A percentile compares a stretch with the other conserved stretches of the same genome.
Evolutionary conservation across 2,888 invertebrate species (phyloP).

Genomic region (Alviniconcha strummeri): DNA sequence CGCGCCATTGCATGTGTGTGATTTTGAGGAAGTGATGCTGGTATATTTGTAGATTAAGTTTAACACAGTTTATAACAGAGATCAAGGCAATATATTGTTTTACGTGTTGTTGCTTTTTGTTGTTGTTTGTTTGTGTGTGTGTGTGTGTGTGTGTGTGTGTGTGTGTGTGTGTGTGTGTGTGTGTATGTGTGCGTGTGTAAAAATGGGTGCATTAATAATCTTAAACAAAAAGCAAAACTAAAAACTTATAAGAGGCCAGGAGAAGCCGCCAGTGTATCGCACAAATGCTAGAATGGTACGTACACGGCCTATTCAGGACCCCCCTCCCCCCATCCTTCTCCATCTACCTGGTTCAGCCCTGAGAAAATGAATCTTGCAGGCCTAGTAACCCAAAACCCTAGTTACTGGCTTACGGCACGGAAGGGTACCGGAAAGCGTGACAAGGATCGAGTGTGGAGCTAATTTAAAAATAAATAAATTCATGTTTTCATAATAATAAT

Average conservation of each 20-base stretch:
- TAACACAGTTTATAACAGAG: background rate
- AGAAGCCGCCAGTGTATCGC: background rate
- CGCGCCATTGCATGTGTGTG: background rate
- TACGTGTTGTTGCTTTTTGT: background rate
- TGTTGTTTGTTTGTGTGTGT: background rate
- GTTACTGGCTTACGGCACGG: too few species aligned
- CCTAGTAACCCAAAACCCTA: too few species aligned
- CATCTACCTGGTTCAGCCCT: too few species aligned
- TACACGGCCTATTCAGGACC: too few species aligned
- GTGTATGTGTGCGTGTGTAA: background rate
- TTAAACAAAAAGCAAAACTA: background rate
- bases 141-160: conserved; percentile 1
- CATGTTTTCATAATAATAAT: too few species aligned
- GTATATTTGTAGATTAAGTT: background rate
- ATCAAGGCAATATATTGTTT: background rate
- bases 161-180: background rate
- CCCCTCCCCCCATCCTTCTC: background rate
- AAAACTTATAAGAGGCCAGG: background rate
- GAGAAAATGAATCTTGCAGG: too few species aligned
- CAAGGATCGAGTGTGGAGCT: too few species aligned
- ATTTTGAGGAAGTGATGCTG: background rate
- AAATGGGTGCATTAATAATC: background rate
- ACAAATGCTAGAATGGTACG: background rate
- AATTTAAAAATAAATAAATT: too few species aligned
- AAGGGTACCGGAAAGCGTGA: too few species aligned